Evolutionary conservation across 2,888 invertebrate genomes (phyloP).

Genomic region (Dryobota labecula): DNA sequence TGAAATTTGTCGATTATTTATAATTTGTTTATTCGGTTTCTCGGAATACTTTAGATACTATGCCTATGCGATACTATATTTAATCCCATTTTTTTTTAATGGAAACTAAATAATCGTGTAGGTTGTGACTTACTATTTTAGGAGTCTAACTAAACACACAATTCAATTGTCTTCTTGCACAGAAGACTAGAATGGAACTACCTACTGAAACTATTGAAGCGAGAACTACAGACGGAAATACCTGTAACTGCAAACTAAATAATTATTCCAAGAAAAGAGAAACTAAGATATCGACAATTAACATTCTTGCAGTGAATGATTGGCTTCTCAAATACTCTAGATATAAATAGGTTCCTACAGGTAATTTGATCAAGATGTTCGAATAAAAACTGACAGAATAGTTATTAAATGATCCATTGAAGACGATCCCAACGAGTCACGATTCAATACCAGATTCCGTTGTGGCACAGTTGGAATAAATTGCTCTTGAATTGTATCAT

Average conservation of each 20-base stretch:
- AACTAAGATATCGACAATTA: constrained; percentile 38
- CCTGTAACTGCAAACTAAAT: constrained; percentile 30
- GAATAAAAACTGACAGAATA: constrained; percentile 35
- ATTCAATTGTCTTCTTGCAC: no score
- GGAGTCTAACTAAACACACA: not conserved
- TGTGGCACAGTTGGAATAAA: constrained; percentile 14
- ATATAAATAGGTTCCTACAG: not conserved
- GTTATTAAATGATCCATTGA: constrained; percentile 47
- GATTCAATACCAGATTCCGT: constrained; percentile 28
- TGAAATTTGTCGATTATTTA: constrained; percentile 7
- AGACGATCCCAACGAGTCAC: constrained; percentile 37
- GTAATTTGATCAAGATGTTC: constrained; percentile 53
- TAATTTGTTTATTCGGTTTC: constrained; percentile 9
- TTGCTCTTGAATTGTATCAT: constrained; percentile 11
- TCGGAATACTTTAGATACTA: constrained; percentile 19
- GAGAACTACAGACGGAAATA: constrained; percentile 18
- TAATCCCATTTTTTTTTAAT: constrained; percentile 15
- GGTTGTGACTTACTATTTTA: not conserved
- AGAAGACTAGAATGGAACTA: not conserved
- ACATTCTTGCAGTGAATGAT: constrained; percentile 31
- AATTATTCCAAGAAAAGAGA: constrained; percentile 30
- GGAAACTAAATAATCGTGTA: not conserved
- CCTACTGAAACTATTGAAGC: constrained; percentile 42
- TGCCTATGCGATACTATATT: not conserved
- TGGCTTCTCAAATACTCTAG: constrained; percentile 21